Evolutionary conservation across 1,140 invertebrate genomes (phyloP).

Genomic region (Drosophila erecta): DNA sequence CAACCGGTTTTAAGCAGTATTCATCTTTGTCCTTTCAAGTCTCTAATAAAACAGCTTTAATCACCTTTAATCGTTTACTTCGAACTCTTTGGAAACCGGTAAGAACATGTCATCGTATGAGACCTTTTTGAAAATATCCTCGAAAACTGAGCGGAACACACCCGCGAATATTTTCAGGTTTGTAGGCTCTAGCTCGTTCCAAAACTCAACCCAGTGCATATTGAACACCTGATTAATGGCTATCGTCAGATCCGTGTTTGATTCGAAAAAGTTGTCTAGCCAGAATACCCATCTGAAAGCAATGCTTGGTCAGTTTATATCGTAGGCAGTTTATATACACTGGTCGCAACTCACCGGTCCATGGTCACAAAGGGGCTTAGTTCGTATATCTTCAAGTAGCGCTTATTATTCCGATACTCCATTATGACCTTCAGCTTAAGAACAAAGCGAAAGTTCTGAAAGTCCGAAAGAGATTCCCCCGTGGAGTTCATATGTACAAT

Average conservation of each 20-base stretch:
- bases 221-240: slow-evolving; percentile 57
- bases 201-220: slow-evolving; percentile 58
- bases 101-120: slow-evolving; percentile 66
- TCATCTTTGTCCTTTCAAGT: slow-evolving; percentile 32
- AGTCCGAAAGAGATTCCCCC: slow-evolving; percentile 53
- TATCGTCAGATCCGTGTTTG: slow-evolving; percentile 56
- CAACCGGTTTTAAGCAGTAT: slow-evolving; percentile 35
- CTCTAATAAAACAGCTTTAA: slow-evolving; percentile 16
- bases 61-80: slow-evolving; percentile 29
- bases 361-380: slow-evolving; percentile 43
- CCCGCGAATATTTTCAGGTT: slow-evolving; percentile 39
- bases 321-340: background rate
- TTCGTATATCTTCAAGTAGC: slow-evolving; percentile 58
- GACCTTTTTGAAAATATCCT: slow-evolving; percentile 47
- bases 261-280: slow-evolving; percentile 55
- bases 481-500: slow-evolving; percentile 29
- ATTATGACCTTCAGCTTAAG: slow-evolving; percentile 52
- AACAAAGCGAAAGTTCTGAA: slow-evolving; percentile 54
- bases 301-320: background rate
- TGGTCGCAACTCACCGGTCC: slow-evolving; percentile 38
- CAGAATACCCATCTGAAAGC: slow-evolving; percentile 43
- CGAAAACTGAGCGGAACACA: slow-evolving; percentile 47
- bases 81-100: slow-evolving; percentile 21
- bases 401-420: slow-evolving; percentile 59
- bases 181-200: slow-evolving; percentile 63